These are phyloP conservation scores for Linurgus olivaceus DNA, from an alignment of 2,797 vertebrate genomes.

Conservation along the genomic window DNA sequence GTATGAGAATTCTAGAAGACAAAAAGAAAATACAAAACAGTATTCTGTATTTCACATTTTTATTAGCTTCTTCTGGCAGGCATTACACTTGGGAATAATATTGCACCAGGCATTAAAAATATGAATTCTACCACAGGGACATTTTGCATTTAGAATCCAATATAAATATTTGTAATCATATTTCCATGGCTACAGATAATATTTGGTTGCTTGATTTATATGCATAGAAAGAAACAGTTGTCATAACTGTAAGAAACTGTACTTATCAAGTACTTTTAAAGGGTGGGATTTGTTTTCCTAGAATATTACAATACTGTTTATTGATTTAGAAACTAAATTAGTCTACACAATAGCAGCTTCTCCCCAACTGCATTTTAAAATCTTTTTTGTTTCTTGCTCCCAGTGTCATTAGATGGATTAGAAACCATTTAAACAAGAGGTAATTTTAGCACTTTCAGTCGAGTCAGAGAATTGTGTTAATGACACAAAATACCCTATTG, in stretches of 20 bases:
- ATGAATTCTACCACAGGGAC: slow-evolving; percentile 75
- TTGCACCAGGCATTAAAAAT: slow-evolving; percentile 78
- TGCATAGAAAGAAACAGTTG: slow-evolving; percentile 81
- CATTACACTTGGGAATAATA: slow-evolving; percentile 79
- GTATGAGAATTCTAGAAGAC: background rate
- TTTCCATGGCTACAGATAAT: slow-evolving; percentile 78
- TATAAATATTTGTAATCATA: slow-evolving; percentile 79
- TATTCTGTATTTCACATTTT: slow-evolving; percentile 72
- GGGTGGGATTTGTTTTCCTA: slow-evolving; percentile 66
- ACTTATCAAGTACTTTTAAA: slow-evolving; percentile 76
- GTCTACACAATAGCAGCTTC: slow-evolving; percentile 70
- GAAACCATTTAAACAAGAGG: slow-evolving; percentile 62
- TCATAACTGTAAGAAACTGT: slow-evolving; percentile 74
- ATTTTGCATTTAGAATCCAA: slow-evolving; percentile 76
- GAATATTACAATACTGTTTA: slow-evolving; percentile 71
- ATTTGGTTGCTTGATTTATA: slow-evolving; percentile 82
- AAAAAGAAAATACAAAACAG: slow-evolving; percentile 45
- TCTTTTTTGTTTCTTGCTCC: slow-evolving; percentile 65
- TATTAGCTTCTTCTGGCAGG: slow-evolving; percentile 78
- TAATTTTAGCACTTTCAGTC: slow-evolving; percentile 73
- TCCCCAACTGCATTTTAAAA: slow-evolving; percentile 55
- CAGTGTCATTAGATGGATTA: slow-evolving; percentile 66
- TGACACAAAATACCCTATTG: slow-evolving; percentile 56
- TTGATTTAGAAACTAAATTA: slow-evolving; percentile 70
- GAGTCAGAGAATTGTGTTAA: slow-evolving; percentile 64